Percentiles rank a stretch among this genome's conserved stretches.
Evolutionary conservation across 1,140 invertebrate genomes (phyloP).

Genomic region (Tyrophagus putrescentiae): DNA sequence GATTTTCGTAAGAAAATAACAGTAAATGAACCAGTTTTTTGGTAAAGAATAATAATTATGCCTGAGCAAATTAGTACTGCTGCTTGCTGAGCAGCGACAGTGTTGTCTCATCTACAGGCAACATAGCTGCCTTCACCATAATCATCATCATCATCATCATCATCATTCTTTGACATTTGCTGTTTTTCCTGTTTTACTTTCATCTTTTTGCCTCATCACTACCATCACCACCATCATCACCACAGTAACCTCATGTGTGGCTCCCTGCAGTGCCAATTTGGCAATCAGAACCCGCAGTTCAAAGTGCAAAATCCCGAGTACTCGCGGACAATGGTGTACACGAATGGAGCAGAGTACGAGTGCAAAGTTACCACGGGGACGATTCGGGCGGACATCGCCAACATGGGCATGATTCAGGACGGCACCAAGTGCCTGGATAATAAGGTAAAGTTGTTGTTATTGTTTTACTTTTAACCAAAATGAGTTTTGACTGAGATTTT

Average conservation of each 20-base stretch:
- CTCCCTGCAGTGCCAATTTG: conserved; percentile 72
- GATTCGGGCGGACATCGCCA: conserved; percentile 45
- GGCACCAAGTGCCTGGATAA: conserved; percentile 81
- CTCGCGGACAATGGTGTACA: conserved; percentile 67
- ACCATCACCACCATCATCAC: conserved; percentile 1
- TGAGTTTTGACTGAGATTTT: neutral
- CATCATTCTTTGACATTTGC: too few relatives aligned
- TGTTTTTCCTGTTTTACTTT: neutral
- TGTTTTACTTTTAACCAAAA: neutral
- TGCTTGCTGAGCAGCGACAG: too few relatives aligned
- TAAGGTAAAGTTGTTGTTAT: conserved; percentile 42
- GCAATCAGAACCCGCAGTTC: conserved; percentile 53
- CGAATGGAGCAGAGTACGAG: conserved; percentile 65
- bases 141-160: too few relatives aligned
- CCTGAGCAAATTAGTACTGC: too few relatives aligned
- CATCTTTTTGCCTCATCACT: neutral
- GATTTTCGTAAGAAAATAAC: too few relatives aligned
- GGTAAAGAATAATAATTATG: too few relatives aligned
- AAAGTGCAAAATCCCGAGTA: conserved; percentile 56
- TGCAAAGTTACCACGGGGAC: conserved; percentile 71
- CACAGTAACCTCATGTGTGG: conserved; percentile 69
- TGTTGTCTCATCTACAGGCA: too few relatives aligned
- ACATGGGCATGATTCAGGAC: conserved; percentile 63
- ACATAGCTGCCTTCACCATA: too few relatives aligned
- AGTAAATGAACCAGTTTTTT: too few relatives aligned